Conservation (phyloP, 1,140 invertebrate genomes). For the Scaptomyza hsui region DNA sequence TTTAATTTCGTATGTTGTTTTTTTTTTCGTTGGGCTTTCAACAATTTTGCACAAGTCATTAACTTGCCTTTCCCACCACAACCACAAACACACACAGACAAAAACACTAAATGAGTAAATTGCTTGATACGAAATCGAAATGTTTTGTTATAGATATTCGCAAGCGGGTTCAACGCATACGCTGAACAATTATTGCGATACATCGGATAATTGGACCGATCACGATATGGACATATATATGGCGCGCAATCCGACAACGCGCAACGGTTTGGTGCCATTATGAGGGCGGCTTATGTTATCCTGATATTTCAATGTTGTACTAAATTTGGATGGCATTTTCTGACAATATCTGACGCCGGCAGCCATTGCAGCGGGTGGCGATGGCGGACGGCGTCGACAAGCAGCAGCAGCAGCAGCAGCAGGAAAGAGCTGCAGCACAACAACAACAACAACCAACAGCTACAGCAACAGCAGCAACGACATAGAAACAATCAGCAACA, state of each 20-base stretch:
- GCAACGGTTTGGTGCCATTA: slow-evolving; percentile 92
- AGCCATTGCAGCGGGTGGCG: slow-evolving; percentile 43
- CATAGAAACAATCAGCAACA: slow-evolving; percentile 70
- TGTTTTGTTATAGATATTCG: slow-evolving; percentile 85
- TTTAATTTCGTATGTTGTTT: slow-evolving; percentile 27
- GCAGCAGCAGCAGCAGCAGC: slow-evolving; percentile 32
- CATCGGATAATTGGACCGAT: slow-evolving; percentile 96
- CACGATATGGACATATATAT: slow-evolving; percentile 98
- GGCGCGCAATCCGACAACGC: slow-evolving; percentile 93
- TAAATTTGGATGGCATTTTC: slow-evolving; percentile 83
- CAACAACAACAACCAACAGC: slow-evolving; percentile 33
- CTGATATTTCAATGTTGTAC: slow-evolving; percentile 84
- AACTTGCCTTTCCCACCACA: slow-evolving; percentile 14
- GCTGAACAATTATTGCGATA: slow-evolving; percentile 93
- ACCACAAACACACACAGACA: slow-evolving; percentile 33
- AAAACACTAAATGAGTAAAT: slow-evolving; percentile 15
- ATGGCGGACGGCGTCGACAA: slow-evolving; percentile 59
- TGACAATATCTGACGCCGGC: slow-evolving; percentile 82
- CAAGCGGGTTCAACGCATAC: slow-evolving; percentile 90
- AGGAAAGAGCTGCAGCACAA: slow-evolving; percentile 32
- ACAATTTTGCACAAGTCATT: slow-evolving; percentile 36
- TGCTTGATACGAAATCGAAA: slow-evolving; percentile 20
- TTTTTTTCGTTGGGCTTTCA: neutral
- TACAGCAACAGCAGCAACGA: slow-evolving; percentile 59
- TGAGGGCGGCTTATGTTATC: slow-evolving; percentile 85